Evolutionary conservation across 2,888 invertebrate species (phyloP), one percentile per base, ranked within the genome.

Genomic region (Cordilura impudica): DNA sequence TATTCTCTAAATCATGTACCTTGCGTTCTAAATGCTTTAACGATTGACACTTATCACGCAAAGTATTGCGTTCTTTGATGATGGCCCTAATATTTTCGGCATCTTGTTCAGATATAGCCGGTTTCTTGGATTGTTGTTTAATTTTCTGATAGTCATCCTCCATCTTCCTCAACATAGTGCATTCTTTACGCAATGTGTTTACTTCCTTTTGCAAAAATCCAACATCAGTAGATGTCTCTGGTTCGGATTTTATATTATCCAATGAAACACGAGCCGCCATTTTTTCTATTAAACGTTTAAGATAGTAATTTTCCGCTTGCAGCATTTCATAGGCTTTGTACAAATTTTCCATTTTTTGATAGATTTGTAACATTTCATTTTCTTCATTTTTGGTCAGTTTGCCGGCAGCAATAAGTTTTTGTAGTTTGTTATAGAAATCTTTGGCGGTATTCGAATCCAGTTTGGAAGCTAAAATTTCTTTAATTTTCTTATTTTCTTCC

Each of bases 231-330:
- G 82, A 85, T 31, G 45, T 82, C 51, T 88, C 89, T 0, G 85
- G 85, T 7, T 86, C 84, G 2, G 82, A 39, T 14, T 51, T 47
- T 10, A 87, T 82, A 29, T 39, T 74, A 1, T 84, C 82, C 69
- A 85, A 31, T 2, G 66, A 75, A 4, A 81, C 74, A 5, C 86
- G 85, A 2, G 63, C 72, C 0, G 85, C 81, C 14, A 86, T 82
- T 49, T 88, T 88, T 12, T 88, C 89, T 29, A 88, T 81, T 8
- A 88, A 73, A 7, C 84, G 81, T 66, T 84, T 84, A 0, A 88
- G 78, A 35, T 84, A 84, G 0, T 73, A 82, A 82, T 87, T 88
- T 75, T 88, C 86, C 7, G 86, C 85, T 56, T 86, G 83, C 2
- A 86, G 60, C n/a, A 86, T 81, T 23, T 87, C 85, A 51, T 85